Evolutionary conservation across 1,140 invertebrate genomes (phyloP).

Genomic region (Lepeophtheirus salmonis): DNA sequence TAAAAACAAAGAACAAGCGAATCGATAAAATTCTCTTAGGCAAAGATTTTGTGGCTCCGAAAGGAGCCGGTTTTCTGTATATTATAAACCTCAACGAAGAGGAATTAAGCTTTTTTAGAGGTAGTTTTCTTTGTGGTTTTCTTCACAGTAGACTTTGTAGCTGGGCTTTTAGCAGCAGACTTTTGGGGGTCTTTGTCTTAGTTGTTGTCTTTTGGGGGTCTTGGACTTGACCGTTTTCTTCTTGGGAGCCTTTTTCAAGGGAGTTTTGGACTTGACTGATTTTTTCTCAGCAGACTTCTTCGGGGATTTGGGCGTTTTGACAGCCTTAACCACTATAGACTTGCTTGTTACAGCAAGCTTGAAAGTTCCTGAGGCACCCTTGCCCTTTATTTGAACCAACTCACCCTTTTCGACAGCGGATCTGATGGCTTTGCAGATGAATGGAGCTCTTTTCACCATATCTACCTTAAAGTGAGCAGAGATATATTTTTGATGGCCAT

Average conservation of each 20-base stretch:
- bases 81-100: too few relatives aligned
- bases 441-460: conserved; percentile 36
- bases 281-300: conserved; percentile 21
- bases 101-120: too few relatives aligned
- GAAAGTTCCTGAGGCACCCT: conserved; percentile 40
- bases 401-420: conserved; percentile 31
- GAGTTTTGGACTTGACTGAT: conserved; percentile 16
- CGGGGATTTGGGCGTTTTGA: conserved; percentile 23
- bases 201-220: conserved; percentile 17
- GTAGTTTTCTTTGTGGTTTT: too few relatives aligned
- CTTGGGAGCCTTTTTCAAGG: conserved; percentile 8
- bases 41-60: too few relatives aligned
- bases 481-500: conserved; percentile 43
- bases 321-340: conserved; percentile 21
- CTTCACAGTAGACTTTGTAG: too few relatives aligned
- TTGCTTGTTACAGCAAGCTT: conserved; percentile 28
- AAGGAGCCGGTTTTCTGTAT: too few relatives aligned
- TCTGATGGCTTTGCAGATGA: conserved; percentile 32
- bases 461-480: conserved; percentile 36
- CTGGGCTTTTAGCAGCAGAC: too few relatives aligned
- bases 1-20: too few relatives aligned
- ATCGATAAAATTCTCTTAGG: too few relatives aligned
- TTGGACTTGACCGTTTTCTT: conserved; percentile 22
- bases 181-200: conserved; percentile 35
- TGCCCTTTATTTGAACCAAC: conserved; percentile 39